phyloP scores from a whole-genome alignment of 1,140 invertebrate genomes.

The Diorhabda sublineata region DNA sequence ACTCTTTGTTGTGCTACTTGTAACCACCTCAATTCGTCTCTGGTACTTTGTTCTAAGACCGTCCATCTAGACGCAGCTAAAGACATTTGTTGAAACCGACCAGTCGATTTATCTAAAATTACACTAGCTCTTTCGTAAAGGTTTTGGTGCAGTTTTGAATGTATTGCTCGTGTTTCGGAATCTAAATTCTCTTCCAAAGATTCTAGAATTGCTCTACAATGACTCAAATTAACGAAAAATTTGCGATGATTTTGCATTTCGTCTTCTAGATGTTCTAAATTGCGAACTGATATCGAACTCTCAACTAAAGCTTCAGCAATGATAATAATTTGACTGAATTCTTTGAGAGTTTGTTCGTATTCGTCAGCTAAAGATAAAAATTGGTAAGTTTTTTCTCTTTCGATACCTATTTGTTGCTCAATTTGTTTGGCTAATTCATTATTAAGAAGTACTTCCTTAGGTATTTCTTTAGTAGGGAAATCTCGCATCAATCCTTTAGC shows the following conservation, averaged over 20 bases:
- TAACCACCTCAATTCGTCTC: slow-evolving; percentile 76
- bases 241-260: slow-evolving; percentile 85
- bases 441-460: slow-evolving; percentile 58
- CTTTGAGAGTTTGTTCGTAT: slow-evolving; percentile 79
- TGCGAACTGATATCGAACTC: slow-evolving; percentile 67
- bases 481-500: slow-evolving; percentile 57
- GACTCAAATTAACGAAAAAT: slow-evolving; percentile 82
- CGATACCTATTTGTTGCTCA: slow-evolving; percentile 61
- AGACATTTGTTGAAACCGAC: slow-evolving; percentile 74
- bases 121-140: slow-evolving; percentile 68
- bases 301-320: slow-evolving; percentile 74
- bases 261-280: slow-evolving; percentile 72
- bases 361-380: slow-evolving; percentile 71
- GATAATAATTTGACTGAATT: slow-evolving; percentile 78
- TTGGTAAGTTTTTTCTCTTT: slow-evolving; percentile 71
- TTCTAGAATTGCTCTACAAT: slow-evolving; percentile 77
- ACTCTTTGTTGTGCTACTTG: slow-evolving; percentile 75
- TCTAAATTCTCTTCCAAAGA: slow-evolving; percentile 80
- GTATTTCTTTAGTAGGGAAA: slow-evolving; percentile 62
- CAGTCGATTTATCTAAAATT: slow-evolving; percentile 73
- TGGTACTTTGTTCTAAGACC: slow-evolving; percentile 71
- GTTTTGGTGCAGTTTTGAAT: slow-evolving; percentile 69
- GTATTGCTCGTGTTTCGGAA: slow-evolving; percentile 66
- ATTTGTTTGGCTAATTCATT: slow-evolving; percentile 65
- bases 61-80: slow-evolving; percentile 79